These are phyloP conservation scores for Drosophila ogumai DNA, from an alignment of 1,140 invertebrate species.

Conservation along the genomic window DNA sequence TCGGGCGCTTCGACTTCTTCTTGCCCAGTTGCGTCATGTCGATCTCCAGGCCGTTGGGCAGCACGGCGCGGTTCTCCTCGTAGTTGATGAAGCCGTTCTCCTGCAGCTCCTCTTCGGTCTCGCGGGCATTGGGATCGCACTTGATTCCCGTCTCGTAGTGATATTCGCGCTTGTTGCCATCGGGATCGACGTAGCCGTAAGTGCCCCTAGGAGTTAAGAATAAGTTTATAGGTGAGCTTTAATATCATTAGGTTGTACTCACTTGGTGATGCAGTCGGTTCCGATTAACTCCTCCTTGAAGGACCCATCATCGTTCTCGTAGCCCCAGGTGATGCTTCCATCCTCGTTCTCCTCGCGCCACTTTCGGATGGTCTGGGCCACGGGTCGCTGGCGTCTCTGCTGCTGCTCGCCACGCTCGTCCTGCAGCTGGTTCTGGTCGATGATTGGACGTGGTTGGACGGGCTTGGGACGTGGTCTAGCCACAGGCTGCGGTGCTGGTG, in stretches of 20 bases:
- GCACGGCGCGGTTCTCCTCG: slow-evolving; percentile 89
- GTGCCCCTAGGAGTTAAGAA: slow-evolving; percentile 87
- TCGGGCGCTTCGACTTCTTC: slow-evolving; percentile 88
- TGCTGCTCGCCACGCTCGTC: slow-evolving; percentile 60
- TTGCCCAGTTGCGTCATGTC: slow-evolving; percentile 89
- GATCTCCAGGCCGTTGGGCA: slow-evolving; percentile 89
- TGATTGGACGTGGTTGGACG: slow-evolving; percentile 68
- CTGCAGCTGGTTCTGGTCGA: slow-evolving; percentile 76
- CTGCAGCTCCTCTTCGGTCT: slow-evolving; percentile 87
- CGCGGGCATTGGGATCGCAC: slow-evolving; percentile 88
- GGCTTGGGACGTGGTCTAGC: slow-evolving; percentile 72
- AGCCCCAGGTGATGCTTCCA: slow-evolving; percentile 94
- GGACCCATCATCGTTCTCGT: slow-evolving; percentile 90
- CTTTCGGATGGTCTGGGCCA: slow-evolving; percentile 90
- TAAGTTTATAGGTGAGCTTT: neutral
- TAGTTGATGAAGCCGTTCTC: slow-evolving; percentile 90
- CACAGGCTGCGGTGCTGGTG: slow-evolving; percentile 45
- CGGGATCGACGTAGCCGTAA: slow-evolving; percentile 93
- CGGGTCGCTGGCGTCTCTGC: slow-evolving; percentile 85
- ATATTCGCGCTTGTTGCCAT: slow-evolving; percentile 90
- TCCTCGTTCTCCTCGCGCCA: slow-evolving; percentile 92
- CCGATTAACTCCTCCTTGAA: slow-evolving; percentile 94
- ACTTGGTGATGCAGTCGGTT: slow-evolving; percentile 90
- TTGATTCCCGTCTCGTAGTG: slow-evolving; percentile 90
- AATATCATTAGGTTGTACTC: slow-evolving; percentile 7